phyloP scores from a whole-genome alignment of 2,888 invertebrate species.

The Rhogogaster chlorosoma region DNA sequence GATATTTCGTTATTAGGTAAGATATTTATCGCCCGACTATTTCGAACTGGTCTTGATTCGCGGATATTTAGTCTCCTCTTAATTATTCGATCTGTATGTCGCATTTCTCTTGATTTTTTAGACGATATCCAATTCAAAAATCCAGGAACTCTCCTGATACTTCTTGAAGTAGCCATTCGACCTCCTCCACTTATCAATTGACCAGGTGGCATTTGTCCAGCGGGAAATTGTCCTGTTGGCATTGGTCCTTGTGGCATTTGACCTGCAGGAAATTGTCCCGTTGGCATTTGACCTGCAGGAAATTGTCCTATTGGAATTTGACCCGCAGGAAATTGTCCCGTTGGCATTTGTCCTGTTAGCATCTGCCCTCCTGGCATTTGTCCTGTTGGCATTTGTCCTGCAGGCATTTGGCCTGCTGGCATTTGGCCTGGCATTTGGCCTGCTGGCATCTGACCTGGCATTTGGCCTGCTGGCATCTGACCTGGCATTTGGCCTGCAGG shows the following conservation, averaged over 20 bases:
- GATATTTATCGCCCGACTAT: background rate
- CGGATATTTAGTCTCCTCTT: background rate
- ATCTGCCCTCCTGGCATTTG: conserved; percentile 13
- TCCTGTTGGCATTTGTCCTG: conserved; percentile 22
- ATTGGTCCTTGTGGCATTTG: conserved; percentile 9
- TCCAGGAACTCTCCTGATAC: background rate
- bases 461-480: conserved; percentile 19
- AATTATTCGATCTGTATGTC: background rate
- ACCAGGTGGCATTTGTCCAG: conserved; percentile 18
- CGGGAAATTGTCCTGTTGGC: background rate
- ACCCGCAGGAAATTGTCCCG: conserved; percentile 9
- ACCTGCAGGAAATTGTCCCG: background rate
- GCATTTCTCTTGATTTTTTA: background rate
- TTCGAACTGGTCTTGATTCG: background rate
- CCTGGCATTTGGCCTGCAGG: conserved; percentile 16
- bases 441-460: conserved; percentile 4
- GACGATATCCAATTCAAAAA: background rate
- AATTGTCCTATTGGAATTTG: conserved; percentile 43
- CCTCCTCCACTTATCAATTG: background rate
- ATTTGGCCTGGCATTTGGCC: conserved; percentile 2
- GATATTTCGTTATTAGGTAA: background rate
- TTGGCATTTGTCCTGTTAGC: background rate
- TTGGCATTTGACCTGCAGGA: conserved; percentile 17
- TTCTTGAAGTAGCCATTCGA: background rate
- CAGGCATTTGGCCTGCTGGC: conserved; percentile 1